Percentiles rank a stretch among this genome's conserved stretches.
Evolutionary conservation across 2,797 vertebrate species (phyloP).

Genomic region (Brachyrhaphis roseni): DNA sequence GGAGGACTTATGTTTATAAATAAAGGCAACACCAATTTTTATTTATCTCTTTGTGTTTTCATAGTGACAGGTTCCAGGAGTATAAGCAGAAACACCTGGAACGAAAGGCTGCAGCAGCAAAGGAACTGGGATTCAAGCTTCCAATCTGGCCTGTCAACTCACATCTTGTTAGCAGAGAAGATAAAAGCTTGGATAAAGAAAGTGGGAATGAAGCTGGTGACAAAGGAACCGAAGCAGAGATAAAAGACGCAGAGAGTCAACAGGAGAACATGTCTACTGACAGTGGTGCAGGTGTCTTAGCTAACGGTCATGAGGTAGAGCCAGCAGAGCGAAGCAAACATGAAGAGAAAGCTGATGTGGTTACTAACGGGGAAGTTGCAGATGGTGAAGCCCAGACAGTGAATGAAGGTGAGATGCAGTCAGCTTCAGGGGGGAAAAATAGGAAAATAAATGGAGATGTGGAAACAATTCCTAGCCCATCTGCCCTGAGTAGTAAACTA

Average conservation of each 20-base stretch:
- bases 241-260: constrained; percentile 27
- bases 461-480: constrained; percentile 24
- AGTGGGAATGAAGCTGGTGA: constrained; percentile 50
- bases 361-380: constrained; percentile 18
- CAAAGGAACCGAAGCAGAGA: constrained; percentile 37
- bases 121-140: constrained; percentile 61
- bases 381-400: constrained; percentile 26
- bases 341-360: constrained; percentile 33
- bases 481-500: constrained; percentile 53
- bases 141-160: background rate
- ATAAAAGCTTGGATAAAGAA: constrained; percentile 39
- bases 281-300: constrained; percentile 20
- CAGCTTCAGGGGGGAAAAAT: constrained; percentile 34
- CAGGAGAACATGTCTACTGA: constrained; percentile 29
- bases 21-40: background rate
- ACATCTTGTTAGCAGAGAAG: constrained; percentile 19
- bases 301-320: constrained; percentile 40
- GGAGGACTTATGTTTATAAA: background rate
- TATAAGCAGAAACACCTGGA: constrained; percentile 79
- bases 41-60: constrained; percentile 25
- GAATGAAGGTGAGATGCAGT: constrained; percentile 38
- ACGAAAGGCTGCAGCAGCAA: constrained; percentile 68
- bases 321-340: constrained; percentile 28
- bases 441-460: constrained; percentile 36
- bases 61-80: constrained; percentile 74